Evolutionary conservation across 2,113 vertebrate genomes (phyloP).

Genomic region (Mobula birostris): DNA sequence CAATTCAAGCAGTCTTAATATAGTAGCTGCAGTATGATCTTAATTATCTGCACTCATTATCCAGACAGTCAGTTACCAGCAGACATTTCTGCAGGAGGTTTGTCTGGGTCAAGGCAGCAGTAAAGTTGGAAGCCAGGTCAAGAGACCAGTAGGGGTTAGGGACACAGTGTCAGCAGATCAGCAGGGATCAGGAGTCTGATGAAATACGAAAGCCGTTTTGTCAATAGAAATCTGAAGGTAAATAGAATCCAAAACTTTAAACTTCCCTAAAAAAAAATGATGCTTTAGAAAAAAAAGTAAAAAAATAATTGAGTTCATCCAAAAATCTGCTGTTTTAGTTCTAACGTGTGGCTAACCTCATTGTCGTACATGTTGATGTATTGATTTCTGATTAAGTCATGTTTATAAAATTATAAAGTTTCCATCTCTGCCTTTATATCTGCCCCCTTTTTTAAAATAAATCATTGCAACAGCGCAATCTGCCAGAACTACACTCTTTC

Average conservation of each 20-base stretch:
- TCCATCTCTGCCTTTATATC: no score
- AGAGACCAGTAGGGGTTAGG: not conserved
- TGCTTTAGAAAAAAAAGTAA: not conserved
- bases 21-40: constrained; percentile 25
- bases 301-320: no score
- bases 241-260: constrained; percentile 2
- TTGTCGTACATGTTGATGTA: no score
- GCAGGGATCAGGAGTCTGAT: not conserved
- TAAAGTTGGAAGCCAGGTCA: constrained; percentile 1
- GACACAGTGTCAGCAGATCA: not conserved
- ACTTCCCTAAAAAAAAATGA: not conserved
- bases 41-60: constrained; percentile 19
- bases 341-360: no score
- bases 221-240: constrained; percentile 15
- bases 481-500: no score
- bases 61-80: not conserved
- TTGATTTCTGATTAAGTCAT: no score
- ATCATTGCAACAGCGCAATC: no score
- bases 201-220: constrained; percentile 1
- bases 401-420: no score
- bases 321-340: no score
- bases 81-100: constrained; percentile 23
- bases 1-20: constrained; percentile 11
- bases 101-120: not conserved
- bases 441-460: no score